phyloP scores from a whole-genome alignment of 2,797 vertebrate genomes.

The Labeo calbasu region DNA sequence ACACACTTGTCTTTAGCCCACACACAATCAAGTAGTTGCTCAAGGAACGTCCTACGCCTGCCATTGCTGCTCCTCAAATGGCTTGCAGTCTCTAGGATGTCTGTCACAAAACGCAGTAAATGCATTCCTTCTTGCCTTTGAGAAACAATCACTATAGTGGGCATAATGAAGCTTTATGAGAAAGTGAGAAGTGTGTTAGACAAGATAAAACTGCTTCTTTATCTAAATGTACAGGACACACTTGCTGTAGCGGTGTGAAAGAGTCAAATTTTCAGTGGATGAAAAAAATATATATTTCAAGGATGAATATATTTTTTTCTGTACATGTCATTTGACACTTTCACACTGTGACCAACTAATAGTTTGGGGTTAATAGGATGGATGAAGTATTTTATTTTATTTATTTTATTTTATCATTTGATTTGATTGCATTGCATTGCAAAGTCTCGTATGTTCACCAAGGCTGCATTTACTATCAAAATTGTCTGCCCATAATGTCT shows the following conservation, averaged over 20 bases:
- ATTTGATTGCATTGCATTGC: background rate
- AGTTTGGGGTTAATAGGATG: background rate
- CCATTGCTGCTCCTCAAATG: conserved; percentile 37
- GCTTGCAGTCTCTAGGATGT: conserved; percentile 38
- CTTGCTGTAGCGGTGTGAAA: background rate
- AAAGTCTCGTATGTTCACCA: background rate
- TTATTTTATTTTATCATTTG: too few relatives aligned
- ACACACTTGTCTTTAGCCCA: conserved; percentile 50
- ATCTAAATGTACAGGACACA: background rate
- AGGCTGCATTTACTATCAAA: background rate
- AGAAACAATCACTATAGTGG: background rate
- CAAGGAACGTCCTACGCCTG: conserved; percentile 49
- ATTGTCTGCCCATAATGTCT: background rate
- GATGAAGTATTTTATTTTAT: background rate
- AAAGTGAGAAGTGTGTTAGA: background rate
- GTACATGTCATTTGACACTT: background rate
- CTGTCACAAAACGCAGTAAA: conserved; percentile 33
- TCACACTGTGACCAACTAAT: background rate
- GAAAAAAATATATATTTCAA: background rate
- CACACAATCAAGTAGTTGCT: conserved; percentile 51
- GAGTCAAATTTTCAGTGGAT: background rate
- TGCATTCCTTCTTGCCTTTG: conserved; percentile 11
- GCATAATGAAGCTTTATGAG: background rate
- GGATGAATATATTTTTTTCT: background rate
- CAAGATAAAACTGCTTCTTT: background rate